A percentile compares a stretch with the other conserved stretches of the same genome.
phyloP scores from a whole-genome alignment of 2,113 vertebrate genomes.

The Haemorhous mexicanus region DNA sequence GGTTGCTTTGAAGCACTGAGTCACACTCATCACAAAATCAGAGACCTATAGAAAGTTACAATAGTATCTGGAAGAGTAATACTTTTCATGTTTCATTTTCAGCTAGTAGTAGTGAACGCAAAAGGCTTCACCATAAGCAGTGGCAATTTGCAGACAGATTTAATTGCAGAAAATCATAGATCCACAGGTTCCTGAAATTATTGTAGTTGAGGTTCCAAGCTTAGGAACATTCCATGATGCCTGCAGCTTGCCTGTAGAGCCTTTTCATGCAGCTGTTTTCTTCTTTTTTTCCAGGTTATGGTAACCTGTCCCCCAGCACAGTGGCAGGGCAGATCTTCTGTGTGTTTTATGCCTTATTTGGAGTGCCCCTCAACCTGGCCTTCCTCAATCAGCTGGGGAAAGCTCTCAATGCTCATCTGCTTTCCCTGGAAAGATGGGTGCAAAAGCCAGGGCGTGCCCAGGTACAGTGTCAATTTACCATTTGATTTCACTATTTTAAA shows the following conservation, averaged over 20 bases:
- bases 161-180: not conserved
- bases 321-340: slow-evolving; percentile 89
- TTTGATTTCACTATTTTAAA: not conserved
- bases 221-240: not conserved
- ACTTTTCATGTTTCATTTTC: not conserved
- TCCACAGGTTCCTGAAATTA: not conserved
- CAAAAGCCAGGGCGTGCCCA: slow-evolving; percentile 76
- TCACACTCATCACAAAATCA: not conserved
- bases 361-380: slow-evolving; percentile 87
- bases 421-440: slow-evolving; percentile 77
- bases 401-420: slow-evolving; percentile 77
- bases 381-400: slow-evolving; percentile 89
- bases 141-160: not conserved
- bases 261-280: not conserved
- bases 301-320: slow-evolving; percentile 89
- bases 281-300: slow-evolving; percentile 78
- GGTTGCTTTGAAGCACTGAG: not conserved
- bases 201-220: not conserved
- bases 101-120: not conserved
- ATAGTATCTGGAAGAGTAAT: not conserved
- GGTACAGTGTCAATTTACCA: slow-evolving; percentile 65
- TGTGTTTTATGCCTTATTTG: slow-evolving; percentile 88
- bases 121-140: not conserved
- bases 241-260: not conserved
- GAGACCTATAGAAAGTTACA: not conserved